phyloP scores from a whole-genome alignment of 2,113 vertebrate genomes.

The Pituophis catenifer region DNA sequence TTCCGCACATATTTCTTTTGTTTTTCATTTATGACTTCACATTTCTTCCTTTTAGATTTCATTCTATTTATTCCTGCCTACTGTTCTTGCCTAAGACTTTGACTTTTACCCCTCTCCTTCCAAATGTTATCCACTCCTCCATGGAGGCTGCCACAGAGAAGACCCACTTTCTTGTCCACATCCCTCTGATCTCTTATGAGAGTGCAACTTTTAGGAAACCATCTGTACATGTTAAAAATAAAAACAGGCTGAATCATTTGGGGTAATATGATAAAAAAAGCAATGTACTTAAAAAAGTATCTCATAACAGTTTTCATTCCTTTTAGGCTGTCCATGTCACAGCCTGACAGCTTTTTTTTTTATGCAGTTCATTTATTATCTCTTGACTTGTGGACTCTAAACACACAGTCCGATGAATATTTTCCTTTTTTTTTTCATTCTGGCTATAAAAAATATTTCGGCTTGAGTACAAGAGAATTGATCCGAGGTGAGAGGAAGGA shows the following conservation, averaged over 20 bases:
- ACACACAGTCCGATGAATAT: neutral
- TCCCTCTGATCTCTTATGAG: neutral
- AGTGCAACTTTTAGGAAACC: neutral
- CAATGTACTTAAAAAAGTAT: neutral
- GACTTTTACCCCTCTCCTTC: neutral
- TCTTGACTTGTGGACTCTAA: neutral
- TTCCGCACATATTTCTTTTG: neutral
- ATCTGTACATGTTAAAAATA: neutral
- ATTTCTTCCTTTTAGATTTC: neutral
- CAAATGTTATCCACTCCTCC: neutral
- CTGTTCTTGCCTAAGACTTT: neutral
- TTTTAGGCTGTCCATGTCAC: neutral
- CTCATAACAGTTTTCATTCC: neutral
- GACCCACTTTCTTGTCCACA: neutral
- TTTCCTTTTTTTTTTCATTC: neutral
- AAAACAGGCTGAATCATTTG: neutral
- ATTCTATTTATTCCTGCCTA: neutral
- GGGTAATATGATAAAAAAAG: neutral
- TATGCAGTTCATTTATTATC: neutral
- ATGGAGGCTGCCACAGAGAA: neutral
- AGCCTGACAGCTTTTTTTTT: neutral
- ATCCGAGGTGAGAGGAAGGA: too few species aligned
- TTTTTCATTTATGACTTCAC: neutral
- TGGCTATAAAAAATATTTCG: too few species aligned
- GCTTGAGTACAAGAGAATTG: too few species aligned